These are phyloP conservation scores for Lytechinus pictus DNA, from an alignment of 35 echinoderm and acorn worm genomes.

Conservation along the genomic window DNA sequence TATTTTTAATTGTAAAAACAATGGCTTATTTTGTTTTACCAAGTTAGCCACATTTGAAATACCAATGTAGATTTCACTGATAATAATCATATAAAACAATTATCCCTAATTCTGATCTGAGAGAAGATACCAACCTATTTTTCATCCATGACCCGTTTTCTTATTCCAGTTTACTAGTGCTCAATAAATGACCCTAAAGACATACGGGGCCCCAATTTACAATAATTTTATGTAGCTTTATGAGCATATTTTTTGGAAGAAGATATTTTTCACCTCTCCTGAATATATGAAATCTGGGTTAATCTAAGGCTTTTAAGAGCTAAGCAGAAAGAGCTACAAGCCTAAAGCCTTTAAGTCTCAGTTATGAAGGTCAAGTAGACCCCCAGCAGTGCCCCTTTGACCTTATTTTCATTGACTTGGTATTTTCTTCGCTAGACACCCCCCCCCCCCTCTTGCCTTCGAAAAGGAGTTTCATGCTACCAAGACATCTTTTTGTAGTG, in stretches of 20 bases:
- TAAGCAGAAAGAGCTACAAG: constrained; percentile 13
- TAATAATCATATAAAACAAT: not conserved
- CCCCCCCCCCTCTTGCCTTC: no score
- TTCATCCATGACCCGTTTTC: not conserved
- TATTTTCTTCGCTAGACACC: not conserved
- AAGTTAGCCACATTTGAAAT: not conserved
- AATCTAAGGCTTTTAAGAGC: constrained; percentile 30
- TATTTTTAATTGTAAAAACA: not conserved
- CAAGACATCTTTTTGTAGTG: no score
- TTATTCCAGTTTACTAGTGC: not conserved
- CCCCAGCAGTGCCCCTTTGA: constrained; percentile 26
- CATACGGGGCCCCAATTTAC: not conserved
- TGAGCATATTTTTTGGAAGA: not conserved
- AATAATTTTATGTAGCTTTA: not conserved
- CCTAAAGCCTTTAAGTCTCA: not conserved
- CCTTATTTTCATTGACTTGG: not conserved
- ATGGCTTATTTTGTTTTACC: not conserved
- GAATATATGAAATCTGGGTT: constrained; percentile 19
- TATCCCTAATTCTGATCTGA: not conserved
- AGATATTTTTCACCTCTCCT: constrained; percentile 29
- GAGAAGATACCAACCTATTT: not conserved
- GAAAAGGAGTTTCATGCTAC: no score
- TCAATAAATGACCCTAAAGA: not conserved
- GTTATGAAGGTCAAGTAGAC: constrained; percentile 29
- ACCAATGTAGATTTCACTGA: not conserved